Percentiles rank a stretch among this genome's conserved stretches.
Conservation (phyloP, 2,113 vertebrate genomes). For the Poecile atricapillus region DNA sequence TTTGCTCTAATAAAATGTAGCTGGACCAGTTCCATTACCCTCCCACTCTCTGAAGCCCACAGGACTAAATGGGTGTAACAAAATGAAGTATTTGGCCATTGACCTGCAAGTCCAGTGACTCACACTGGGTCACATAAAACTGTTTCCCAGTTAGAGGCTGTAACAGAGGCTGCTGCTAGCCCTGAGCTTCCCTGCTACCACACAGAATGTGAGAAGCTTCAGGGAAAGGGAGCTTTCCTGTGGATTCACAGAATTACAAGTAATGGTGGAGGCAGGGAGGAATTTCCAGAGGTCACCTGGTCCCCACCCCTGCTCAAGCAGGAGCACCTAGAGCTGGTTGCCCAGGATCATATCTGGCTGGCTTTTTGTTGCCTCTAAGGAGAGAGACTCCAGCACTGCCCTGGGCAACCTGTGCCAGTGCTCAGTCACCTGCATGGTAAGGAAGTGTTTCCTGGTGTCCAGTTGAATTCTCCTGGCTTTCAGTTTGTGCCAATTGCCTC, state of each 20-base stretch:
- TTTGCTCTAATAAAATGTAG: constrained; percentile 12
- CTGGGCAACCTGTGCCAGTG: not conserved
- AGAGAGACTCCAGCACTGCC: not conserved
- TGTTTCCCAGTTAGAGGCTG: not conserved
- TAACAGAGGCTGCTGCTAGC: not conserved
- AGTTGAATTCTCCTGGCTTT: not conserved
- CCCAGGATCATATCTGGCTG: not conserved
- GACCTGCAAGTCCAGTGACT: not conserved
- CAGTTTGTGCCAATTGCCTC: not conserved
- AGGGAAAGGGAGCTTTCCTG: not conserved
- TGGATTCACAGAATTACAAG: not conserved
- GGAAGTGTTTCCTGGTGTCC: not conserved
- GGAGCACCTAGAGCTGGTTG: not conserved
- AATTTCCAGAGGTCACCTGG: not conserved
- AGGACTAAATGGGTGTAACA: constrained; percentile 28
- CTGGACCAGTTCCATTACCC: not conserved
- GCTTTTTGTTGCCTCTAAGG: not conserved
- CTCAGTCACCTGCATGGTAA: not conserved
- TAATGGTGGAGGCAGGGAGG: not conserved
- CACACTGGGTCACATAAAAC: not conserved
- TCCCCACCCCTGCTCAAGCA: not conserved
- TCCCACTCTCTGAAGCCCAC: not conserved
- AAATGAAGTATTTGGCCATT: constrained; percentile 33
- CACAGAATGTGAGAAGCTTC: not conserved
- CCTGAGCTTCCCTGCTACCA: not conserved